Percentiles rank a stretch among this genome's conserved stretches.
phyloP scores from a whole-genome alignment of 2,113 vertebrate species.

The Excalfactoria chinensis region DNA sequence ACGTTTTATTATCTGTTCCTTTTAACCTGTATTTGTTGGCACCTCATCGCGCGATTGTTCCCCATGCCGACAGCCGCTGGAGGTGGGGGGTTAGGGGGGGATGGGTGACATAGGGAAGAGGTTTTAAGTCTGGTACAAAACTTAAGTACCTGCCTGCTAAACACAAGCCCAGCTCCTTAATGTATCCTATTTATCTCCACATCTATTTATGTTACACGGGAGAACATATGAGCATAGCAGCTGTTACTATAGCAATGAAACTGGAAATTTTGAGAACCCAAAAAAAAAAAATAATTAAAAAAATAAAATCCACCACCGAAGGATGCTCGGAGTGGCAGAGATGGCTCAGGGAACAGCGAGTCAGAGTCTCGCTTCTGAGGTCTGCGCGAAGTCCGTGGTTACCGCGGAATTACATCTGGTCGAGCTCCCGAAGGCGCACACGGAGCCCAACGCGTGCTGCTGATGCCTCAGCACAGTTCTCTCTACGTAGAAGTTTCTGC shows the following conservation, averaged over 20 bases:
- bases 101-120: neutral
- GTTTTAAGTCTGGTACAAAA: neutral
- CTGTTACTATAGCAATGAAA: constrained; percentile 78
- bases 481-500: neutral
- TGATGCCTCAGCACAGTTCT: neutral
- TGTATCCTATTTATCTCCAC: constrained; percentile 68
- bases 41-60: neutral
- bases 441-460: neutral
- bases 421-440: neutral
- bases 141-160: constrained; percentile 49
- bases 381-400: neutral
- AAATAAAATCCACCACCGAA: constrained; percentile 51
- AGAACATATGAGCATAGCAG: constrained; percentile 73
- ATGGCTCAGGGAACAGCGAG: constrained; percentile 18
- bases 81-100: neutral
- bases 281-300: neutral
- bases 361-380: constrained; percentile 21
- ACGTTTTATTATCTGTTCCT: neutral
- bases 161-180: constrained; percentile 25
- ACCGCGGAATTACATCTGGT: neutral
- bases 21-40: neutral
- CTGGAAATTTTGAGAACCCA: constrained; percentile 65
- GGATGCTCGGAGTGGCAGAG: constrained; percentile 45
- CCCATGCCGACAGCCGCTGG: neutral
- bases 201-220: constrained; percentile 75